Conservation (phyloP, 2,113 vertebrate species). For the Clarias batrachus region DNA sequence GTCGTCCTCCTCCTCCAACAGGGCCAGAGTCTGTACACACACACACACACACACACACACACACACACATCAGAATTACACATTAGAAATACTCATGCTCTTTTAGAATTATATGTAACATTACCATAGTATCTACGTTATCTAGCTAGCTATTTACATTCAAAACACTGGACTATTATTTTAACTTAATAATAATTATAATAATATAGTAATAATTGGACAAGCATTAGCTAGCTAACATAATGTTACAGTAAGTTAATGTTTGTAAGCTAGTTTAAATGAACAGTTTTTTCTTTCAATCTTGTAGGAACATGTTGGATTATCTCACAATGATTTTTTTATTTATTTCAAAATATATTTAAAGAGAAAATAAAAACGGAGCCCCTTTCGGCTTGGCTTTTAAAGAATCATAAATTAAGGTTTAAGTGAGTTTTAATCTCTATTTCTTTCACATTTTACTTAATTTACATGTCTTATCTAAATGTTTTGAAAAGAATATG, state of each 20-base stretch:
- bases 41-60: constrained; percentile 32
- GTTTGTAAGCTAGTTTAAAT: neutral
- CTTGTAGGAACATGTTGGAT: neutral
- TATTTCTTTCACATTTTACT: no score
- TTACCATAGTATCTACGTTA: neutral
- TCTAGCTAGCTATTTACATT: neutral
- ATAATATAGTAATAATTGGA: no score
- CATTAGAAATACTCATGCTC: neutral
- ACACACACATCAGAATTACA: neutral
- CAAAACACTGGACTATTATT: neutral
- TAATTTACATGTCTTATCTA: no score
- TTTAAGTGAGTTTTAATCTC: no score
- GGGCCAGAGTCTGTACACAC: constrained; percentile 81
- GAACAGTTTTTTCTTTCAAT: neutral
- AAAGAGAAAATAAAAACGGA: neutral
- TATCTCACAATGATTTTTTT: neutral
- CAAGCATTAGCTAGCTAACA: neutral
- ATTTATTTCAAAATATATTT: neutral
- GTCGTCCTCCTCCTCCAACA: constrained; percentile 97
- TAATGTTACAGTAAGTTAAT: neutral
- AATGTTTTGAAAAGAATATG: no score
- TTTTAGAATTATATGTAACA: neutral
- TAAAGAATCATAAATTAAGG: no score
- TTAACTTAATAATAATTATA: no score
- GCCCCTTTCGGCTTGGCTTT: no score